A percentile compares a stretch with the other conserved stretches of the same genome.
phyloP scores from a whole-genome alignment of 2,113 vertebrate species.

The Hystrix cristata region DNA sequence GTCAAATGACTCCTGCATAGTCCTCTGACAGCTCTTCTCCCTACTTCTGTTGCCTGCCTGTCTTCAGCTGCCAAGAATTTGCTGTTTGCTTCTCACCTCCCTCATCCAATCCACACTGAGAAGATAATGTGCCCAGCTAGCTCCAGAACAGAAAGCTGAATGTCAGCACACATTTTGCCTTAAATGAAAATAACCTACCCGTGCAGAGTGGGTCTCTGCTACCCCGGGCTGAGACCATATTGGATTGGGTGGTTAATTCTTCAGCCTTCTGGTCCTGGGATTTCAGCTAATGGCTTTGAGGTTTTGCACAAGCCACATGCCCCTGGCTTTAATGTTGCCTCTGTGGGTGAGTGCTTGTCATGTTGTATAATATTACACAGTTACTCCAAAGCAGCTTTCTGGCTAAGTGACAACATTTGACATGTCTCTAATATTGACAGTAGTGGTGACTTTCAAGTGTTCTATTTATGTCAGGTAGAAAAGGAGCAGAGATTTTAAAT shows the following conservation, averaged over 20 bases:
- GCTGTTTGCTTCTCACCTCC: slow-evolving; percentile 84
- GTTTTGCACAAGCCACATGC: slow-evolving; percentile 74
- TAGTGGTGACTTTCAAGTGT: slow-evolving; percentile 76
- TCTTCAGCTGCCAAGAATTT: slow-evolving; percentile 82
- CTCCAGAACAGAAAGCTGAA: slow-evolving; percentile 69
- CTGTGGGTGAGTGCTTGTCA: slow-evolving; percentile 76
- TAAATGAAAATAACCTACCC: slow-evolving; percentile 71
- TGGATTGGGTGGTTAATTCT: slow-evolving; percentile 68
- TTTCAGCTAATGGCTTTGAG: slow-evolving; percentile 79
- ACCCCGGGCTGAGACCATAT: slow-evolving; percentile 30
- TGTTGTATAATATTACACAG: slow-evolving; percentile 80
- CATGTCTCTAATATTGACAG: slow-evolving; percentile 78
- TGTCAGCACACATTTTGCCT: slow-evolving; percentile 60
- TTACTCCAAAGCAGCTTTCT: slow-evolving; percentile 73
- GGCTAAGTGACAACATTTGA: slow-evolving; percentile 81
- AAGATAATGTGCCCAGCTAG: slow-evolving; percentile 79
- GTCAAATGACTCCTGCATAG: slow-evolving; percentile 67
- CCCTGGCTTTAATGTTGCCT: slow-evolving; percentile 70
- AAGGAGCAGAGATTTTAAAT: slow-evolving; percentile 53
- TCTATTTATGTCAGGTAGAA: slow-evolving; percentile 78
- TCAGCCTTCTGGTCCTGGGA: slow-evolving; percentile 69
- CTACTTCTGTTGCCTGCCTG: slow-evolving; percentile 67
- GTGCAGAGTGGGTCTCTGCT: slow-evolving; percentile 62
- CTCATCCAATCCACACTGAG: slow-evolving; percentile 84
- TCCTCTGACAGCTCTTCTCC: slow-evolving; percentile 74